phyloP scores from a whole-genome alignment of 2,888 invertebrate genomes.

The Eristalis tenax region DNA sequence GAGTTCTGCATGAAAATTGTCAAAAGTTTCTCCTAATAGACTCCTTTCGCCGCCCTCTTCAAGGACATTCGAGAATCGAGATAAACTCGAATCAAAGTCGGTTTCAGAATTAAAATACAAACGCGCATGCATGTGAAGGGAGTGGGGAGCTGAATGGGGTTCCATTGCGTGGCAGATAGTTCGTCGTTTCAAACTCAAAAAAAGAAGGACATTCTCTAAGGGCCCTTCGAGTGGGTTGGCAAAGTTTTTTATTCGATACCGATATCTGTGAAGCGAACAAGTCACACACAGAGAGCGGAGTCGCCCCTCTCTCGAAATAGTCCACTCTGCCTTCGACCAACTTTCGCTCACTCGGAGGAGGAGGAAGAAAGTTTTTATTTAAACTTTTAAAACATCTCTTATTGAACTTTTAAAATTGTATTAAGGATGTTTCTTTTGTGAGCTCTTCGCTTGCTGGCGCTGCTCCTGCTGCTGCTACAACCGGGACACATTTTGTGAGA shows the following conservation, averaged over 20 bases:
- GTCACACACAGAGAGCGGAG: constrained; percentile 8
- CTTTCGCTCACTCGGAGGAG: not conserved
- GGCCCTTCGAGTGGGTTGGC: not conserved
- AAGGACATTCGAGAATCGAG: not conserved
- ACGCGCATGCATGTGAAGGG: not conserved
- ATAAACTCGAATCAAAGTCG: constrained; percentile 13
- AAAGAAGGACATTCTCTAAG: not conserved
- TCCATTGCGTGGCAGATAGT: not conserved
- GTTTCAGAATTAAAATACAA: constrained; percentile 2
- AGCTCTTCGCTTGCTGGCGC: not conserved
- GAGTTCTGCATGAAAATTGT: too few species aligned
- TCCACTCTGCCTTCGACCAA: too few species aligned
- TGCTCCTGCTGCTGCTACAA: not conserved
- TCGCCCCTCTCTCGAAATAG: too few species aligned
- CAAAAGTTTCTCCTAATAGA: constrained; percentile 18
- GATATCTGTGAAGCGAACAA: constrained; percentile 53
- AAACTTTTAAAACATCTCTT: constrained; percentile 64
- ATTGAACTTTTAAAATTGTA: constrained; percentile 70
- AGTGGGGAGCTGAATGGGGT: not conserved
- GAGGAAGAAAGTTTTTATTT: constrained; percentile 55
- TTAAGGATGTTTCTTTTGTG: constrained; percentile 61
- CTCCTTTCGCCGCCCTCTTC: not conserved
- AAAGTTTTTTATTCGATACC: constrained; percentile 47
- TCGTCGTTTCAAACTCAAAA: not conserved
- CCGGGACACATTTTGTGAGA: constrained; percentile 10